Percentiles rank a stretch among this genome's conserved stretches.
Evolutionary conservation across 2,888 invertebrate genomes (phyloP).

Genomic region (Zygothrica quintamaculata): DNA sequence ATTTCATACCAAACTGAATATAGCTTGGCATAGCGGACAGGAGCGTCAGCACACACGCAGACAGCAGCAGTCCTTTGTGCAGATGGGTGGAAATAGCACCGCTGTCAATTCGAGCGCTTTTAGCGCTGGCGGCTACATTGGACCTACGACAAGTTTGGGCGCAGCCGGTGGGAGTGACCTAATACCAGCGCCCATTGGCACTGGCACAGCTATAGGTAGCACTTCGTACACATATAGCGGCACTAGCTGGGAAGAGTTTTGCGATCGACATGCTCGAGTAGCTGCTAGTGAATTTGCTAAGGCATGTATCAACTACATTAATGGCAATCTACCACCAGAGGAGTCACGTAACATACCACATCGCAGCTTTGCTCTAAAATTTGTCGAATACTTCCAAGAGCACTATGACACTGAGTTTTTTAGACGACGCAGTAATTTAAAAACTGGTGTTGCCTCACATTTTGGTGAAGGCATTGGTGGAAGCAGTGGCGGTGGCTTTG

Average conservation of each 20-base stretch:
- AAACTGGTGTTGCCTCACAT: constrained; percentile 78
- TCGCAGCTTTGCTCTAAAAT: constrained; percentile 92
- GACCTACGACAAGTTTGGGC: constrained; percentile 75
- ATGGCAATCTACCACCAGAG: constrained; percentile 88
- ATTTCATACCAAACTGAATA: constrained; percentile 58
- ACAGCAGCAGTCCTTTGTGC: constrained; percentile 48
- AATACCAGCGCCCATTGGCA: constrained; percentile 78
- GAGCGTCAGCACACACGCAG: constrained; percentile 43
- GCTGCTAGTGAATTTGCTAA: constrained; percentile 95
- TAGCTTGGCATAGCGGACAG: constrained; percentile 38
- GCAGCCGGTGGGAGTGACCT: constrained; percentile 74
- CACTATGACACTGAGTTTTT: constrained; percentile 93
- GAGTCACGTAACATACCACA: constrained; percentile 89
- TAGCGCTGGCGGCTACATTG: constrained; percentile 81
- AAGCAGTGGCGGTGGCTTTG: constrained; percentile 85
- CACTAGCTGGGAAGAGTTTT: constrained; percentile 92
- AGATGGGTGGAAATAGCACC: constrained; percentile 80
- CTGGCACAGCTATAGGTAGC: constrained; percentile 53
- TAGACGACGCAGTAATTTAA: constrained; percentile 86
- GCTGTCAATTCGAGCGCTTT: constrained; percentile 73
- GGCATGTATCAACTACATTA: constrained; percentile 92
- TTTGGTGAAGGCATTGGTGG: constrained; percentile 16
- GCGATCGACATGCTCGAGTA: constrained; percentile 93
- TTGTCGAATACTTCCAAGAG: constrained; percentile 92
- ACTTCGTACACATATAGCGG: constrained; percentile 81